Base-by-base conservation (phyloP, 2,888 invertebrate genomes). In the Arenicola marina region DNA sequence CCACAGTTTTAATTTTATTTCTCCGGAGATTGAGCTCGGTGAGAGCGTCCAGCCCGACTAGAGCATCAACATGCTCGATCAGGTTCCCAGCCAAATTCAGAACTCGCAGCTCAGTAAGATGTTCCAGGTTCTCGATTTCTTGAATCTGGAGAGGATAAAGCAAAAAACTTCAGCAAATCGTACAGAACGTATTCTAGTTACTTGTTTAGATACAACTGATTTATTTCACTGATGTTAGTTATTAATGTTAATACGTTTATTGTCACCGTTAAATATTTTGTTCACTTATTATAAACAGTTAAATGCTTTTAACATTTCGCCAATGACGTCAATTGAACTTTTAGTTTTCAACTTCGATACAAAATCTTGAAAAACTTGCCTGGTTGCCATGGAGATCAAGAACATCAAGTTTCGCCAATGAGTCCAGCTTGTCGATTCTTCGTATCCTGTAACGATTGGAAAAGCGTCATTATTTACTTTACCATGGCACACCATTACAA, bases 51-150 rank as follows among this genome's bases (percentile, higher is more conserved):
- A 96, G 85, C 0, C 93, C 94, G 69, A 88, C 87, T 61, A 95
- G 88, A 65, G 87, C 87, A 51, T 90, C 90, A 59, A 95, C 89
- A 72, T 87, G 87, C 71, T 89, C 88, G 59, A 96, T 90, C 80
- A 91, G 91, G 85, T 96, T 96, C 29, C 95, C 95, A 54, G 95
- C 95, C 75, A 95, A 87, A 85, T 96, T 96, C 55, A 96, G 87
- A 18, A 95, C 94, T 84, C 95, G 92, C 56, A 96, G 85, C 73
- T 92, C 91, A 57, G 85, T 86, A 67, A 93, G 87, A 75, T 83
- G 82, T 51, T 69, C 76, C 69, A 93, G 85, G 54, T 92, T 92
- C 31, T 86, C 87, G 26, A 92, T 88, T 81, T 89, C 89, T 51
- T 84, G 83, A 71, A 96, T 91, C 84, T 92, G 90, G n/a, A 70